These are phyloP conservation scores for Tetrax tetrax DNA, from an alignment of 2,113 vertebrate genomes.

Conservation along the genomic window DNA sequence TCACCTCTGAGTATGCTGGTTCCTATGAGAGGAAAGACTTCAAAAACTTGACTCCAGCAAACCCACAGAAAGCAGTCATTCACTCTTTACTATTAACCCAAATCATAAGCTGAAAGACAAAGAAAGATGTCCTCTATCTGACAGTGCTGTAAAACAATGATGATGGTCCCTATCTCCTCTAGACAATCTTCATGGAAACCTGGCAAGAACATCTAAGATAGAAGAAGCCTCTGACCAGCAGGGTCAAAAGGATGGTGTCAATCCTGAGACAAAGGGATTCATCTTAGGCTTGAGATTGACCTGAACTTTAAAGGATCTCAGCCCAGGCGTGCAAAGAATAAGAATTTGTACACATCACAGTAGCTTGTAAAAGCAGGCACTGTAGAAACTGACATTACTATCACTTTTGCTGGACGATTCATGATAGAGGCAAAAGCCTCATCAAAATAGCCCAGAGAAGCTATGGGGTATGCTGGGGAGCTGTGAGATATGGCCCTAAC, in stretches of 20 bases:
- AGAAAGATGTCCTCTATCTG: conserved; percentile 6
- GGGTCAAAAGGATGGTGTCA: not conserved
- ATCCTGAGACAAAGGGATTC: conserved; percentile 3
- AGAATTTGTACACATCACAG: not conserved
- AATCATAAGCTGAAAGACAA: conserved; percentile 16
- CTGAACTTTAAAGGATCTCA: conserved; percentile 18
- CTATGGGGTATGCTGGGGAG: not conserved
- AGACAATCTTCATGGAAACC: not conserved
- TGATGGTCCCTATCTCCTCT: not conserved
- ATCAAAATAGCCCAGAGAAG: not conserved
- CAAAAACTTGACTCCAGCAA: conserved; percentile 22
- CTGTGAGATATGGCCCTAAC: not conserved
- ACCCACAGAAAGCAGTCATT: not conserved
- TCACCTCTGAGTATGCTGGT: not conserved
- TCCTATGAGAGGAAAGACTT: conserved; percentile 22
- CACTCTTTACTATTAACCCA: not conserved
- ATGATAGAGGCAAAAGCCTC: not conserved
- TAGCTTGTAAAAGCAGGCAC: not conserved
- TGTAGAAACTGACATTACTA: not conserved
- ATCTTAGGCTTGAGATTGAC: not conserved
- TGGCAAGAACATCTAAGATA: not conserved
- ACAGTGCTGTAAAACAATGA: not conserved
- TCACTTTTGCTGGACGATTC: not conserved
- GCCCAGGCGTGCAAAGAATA: not conserved
- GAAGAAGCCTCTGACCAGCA: not conserved